Conservation (phyloP, 2,888 invertebrate genomes). For the Adelphocoris suturalis region DNA sequence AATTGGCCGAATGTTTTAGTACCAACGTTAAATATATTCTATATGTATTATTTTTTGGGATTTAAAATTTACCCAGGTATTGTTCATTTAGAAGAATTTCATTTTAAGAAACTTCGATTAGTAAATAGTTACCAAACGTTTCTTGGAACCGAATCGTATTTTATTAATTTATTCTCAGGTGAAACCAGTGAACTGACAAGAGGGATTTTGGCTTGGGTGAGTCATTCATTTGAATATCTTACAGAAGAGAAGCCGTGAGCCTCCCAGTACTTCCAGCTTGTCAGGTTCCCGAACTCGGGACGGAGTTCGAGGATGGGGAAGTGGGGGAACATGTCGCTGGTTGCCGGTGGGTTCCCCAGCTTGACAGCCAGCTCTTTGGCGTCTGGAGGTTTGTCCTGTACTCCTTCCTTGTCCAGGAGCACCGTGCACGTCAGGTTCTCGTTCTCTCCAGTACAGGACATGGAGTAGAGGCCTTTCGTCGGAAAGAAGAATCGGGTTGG, state of each 20-base stretch:
- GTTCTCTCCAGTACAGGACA: constrained; percentile 74
- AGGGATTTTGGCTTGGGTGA: too few relatives aligned
- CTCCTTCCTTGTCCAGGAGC: constrained; percentile 64
- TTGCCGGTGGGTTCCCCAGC: constrained; percentile 52
- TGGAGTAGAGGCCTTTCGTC: constrained; percentile 80
- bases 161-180: too few relatives aligned
- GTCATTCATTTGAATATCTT: background rate
- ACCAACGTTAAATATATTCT: too few relatives aligned
- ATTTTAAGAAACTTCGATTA: too few relatives aligned
- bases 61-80: too few relatives aligned
- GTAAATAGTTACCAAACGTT: too few relatives aligned
- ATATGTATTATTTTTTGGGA: too few relatives aligned
- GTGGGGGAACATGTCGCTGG: constrained; percentile 56
- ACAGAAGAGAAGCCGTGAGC: constrained; percentile 56
- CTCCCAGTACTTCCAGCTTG: constrained; percentile 67
- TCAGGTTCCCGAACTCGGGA: constrained; percentile 61
- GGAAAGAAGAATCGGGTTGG: constrained; percentile 83
- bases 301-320: constrained; percentile 62
- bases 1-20: too few relatives aligned
- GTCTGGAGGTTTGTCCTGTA: constrained; percentile 26
- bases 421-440: constrained; percentile 65
- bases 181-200: too few relatives aligned
- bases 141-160: too few relatives aligned
- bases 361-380: constrained; percentile 56
- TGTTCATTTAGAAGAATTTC: too few relatives aligned